Base-by-base conservation (phyloP, 2,797 vertebrate genomes). In the Hyperoplus lanceolatus region DNA sequence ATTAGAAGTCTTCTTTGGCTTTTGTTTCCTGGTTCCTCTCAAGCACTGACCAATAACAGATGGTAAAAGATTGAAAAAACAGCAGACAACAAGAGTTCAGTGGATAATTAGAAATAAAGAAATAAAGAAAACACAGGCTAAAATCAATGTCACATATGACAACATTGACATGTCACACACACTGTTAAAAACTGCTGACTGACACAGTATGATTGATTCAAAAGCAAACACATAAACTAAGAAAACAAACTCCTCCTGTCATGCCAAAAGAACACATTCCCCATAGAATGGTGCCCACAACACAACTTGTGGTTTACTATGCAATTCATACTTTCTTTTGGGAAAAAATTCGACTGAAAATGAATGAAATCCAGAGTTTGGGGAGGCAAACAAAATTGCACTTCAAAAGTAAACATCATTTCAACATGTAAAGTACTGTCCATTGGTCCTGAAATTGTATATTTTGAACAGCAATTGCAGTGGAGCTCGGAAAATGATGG, bases 21-120 rank as follows among this genome's bases (percentile, higher is more conserved):
- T 83, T 81, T 83, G 85, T 90, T 87, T 90, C 85, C 83, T 69
- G 80, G 29, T 82, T 87, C 67, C 29, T 88, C 64, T 84, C 58
- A 89, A 92, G 85, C 86, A 91, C 82, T 83, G 82, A 89, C 89
- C 88, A 88, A 89, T 90, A 88, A 86, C 89, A 93, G 91, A 93
- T 92, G 91, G 90, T 51, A 60, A 69, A 80, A 74, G 42, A 46
- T 59, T 78, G 68, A 75, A 82, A 87, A 75, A 83, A 58, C 69
- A 77, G 58, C 67, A 73, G 58, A 74, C 49, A 70, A 76, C 56
- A 67, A 76, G 69, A 79, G 16, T 6, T 54, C 57, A 42, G 15
- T 57, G 15, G 41, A 74, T 67, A 29, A 29, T 29, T 29, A 29
- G 21, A 69, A 60, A 4, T 49, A 65, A 39, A 55, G n/a, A 38